Conservation (phyloP, 2,888 invertebrate genomes). For the Chloroclysta siterata region DNA sequence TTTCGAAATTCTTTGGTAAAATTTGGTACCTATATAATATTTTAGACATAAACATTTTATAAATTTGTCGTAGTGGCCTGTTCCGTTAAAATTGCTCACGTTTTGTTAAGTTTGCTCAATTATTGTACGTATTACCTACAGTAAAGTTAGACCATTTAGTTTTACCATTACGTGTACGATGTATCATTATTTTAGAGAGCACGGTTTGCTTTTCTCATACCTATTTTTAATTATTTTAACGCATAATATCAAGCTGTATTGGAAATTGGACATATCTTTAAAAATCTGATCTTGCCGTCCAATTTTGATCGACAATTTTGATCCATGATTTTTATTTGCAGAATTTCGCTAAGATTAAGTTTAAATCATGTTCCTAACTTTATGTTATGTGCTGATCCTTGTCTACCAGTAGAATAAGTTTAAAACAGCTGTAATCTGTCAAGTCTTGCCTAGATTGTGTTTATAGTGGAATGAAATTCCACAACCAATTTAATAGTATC, state of each 20-base stretch:
- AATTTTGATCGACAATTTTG: slow-evolving; percentile 45
- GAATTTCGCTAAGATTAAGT: slow-evolving; percentile 46
- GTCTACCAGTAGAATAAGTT: slow-evolving; percentile 48
- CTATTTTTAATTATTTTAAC: slow-evolving; percentile 68
- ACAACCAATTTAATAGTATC: slow-evolving; percentile 37
- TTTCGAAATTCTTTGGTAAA: slow-evolving; percentile 36
- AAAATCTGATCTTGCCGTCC: slow-evolving; percentile 72
- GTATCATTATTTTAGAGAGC: slow-evolving; percentile 79
- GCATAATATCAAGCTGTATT: slow-evolving; percentile 45
- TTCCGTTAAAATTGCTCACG: slow-evolving; percentile 76
- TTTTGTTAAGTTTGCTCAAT: slow-evolving; percentile 84
- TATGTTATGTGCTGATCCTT: slow-evolving; percentile 51
- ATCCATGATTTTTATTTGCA: slow-evolving; percentile 44
- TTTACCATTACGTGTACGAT: slow-evolving; percentile 64
- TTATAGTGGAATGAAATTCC: slow-evolving; percentile 71
- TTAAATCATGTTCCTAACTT: slow-evolving; percentile 67
- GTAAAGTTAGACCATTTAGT: slow-evolving; percentile 69
- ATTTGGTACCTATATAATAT: slow-evolving; percentile 13
- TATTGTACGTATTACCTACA: slow-evolving; percentile 69
- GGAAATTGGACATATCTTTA: slow-evolving; percentile 46
- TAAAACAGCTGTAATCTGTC: slow-evolving; percentile 46
- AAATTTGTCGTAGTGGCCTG: slow-evolving; percentile 44
- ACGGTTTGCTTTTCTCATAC: slow-evolving; percentile 81
- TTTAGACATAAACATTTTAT: slow-evolving; percentile 21
- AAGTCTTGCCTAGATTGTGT: slow-evolving; percentile 45